Evolutionary conservation across 2,113 vertebrate species (phyloP).

Genomic region (Peromyscus maniculatus): DNA sequence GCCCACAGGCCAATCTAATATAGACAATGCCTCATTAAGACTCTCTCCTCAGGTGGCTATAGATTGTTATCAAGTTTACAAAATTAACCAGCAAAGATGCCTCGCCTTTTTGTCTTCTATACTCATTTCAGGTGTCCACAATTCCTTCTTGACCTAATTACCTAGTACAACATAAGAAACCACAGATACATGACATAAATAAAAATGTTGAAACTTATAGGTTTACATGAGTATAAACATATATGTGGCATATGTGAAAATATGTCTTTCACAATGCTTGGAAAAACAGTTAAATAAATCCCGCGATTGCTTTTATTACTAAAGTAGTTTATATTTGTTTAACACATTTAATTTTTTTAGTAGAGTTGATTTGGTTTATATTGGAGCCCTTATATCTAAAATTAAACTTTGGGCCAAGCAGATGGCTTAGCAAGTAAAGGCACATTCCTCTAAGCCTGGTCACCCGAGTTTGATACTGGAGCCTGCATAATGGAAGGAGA

Average conservation of each 20-base stretch:
- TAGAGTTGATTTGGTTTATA: not conserved
- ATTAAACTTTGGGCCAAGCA: not conserved
- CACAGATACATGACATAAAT: not conserved
- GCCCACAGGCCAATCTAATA: not conserved
- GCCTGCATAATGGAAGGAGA: no score
- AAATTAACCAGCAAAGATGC: not conserved
- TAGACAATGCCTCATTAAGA: no score
- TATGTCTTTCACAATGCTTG: not conserved
- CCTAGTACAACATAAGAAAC: not conserved
- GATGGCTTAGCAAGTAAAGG: not conserved
- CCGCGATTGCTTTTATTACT: not conserved
- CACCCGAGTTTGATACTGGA: not conserved
- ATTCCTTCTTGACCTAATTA: not conserved
- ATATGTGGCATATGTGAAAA: not conserved
- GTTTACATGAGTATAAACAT: not conserved
- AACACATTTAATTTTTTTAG: not conserved
- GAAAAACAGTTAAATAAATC: not conserved
- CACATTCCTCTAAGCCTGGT: not conserved
- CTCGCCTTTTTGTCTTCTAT: not conserved
- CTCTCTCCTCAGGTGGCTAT: not conserved
- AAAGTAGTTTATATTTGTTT: not conserved
- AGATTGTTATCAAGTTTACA: not conserved
- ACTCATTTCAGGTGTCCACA: not conserved
- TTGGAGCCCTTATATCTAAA: not conserved
- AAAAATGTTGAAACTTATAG: not conserved